These are phyloP conservation scores for Paracanthobrama guichenoti DNA, from an alignment of 2,113 vertebrate genomes.

Conservation along the genomic window DNA sequence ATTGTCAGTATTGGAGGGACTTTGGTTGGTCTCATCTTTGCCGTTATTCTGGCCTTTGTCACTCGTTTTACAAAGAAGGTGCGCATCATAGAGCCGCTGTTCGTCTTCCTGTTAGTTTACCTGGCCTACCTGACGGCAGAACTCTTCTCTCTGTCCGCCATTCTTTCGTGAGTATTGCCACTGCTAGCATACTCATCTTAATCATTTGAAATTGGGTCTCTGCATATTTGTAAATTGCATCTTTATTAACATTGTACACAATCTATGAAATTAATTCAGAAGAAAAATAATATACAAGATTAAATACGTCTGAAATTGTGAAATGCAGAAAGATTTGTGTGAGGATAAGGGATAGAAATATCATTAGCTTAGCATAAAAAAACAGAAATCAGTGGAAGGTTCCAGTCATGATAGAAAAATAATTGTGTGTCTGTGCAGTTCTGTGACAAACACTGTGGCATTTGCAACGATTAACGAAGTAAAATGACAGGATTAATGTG, in stretches of 20 bases:
- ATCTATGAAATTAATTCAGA: background rate
- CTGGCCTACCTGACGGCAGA: constrained; percentile 94
- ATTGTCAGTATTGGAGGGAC: constrained; percentile 94
- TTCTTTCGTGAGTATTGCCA: constrained; percentile 87
- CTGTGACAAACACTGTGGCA: constrained; percentile 21
- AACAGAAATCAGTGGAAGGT: background rate
- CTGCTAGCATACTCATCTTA: background rate
- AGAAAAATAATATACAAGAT: background rate
- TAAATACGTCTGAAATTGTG: background rate
- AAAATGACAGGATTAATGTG: background rate
- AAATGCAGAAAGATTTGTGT: background rate
- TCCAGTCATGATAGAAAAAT: constrained; percentile 2
- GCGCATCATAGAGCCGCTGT: constrained; percentile 95
- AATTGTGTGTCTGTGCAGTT: background rate
- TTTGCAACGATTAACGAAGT: background rate
- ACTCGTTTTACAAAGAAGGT: constrained; percentile 97
- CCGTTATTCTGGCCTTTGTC: constrained; percentile 89
- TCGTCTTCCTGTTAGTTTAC: constrained; percentile 93
- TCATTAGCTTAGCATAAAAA: background rate
- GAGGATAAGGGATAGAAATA: background rate
- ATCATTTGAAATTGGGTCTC: background rate
- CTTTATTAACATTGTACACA: background rate
- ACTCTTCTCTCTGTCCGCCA: constrained; percentile 92
- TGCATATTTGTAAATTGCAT: background rate
- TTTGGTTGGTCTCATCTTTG: constrained; percentile 90